Percentiles rank a stretch among this genome's conserved stretches.
phyloP scores from a whole-genome alignment of 64 coral and sea anemone species.

The Acropora yongei region DNA sequence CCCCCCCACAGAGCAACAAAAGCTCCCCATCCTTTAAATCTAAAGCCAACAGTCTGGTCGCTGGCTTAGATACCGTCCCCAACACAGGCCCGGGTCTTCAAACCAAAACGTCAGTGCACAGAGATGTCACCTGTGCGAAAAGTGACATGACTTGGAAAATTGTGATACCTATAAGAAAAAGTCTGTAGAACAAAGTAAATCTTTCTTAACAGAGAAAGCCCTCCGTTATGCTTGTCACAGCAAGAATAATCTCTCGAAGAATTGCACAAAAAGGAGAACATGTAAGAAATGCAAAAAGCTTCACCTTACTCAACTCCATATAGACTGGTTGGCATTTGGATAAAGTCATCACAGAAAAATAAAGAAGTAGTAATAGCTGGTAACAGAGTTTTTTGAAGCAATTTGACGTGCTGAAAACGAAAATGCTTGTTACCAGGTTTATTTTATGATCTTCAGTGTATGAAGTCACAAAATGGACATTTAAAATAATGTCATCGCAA shows the following conservation, averaged over 20 bases:
- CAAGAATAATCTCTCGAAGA: conserved; percentile 44
- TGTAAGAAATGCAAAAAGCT: conserved; percentile 68
- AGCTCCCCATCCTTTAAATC: background rate
- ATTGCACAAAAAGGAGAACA: conserved; percentile 43
- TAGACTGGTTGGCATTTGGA: conserved; percentile 37
- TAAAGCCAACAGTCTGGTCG: background rate
- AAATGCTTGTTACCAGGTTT: no score
- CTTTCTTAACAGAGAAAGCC: conserved; percentile 46
- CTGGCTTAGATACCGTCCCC: background rate
- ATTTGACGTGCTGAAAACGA: no score
- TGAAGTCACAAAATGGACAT: no score
- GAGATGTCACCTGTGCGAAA: conserved; percentile 22
- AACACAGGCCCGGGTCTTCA: conserved; percentile 63
- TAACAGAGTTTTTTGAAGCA: no score
- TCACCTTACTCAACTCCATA: conserved; percentile 70
- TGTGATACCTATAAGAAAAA: conserved; percentile 59
- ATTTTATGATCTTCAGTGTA: no score
- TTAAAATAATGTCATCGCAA: no score
- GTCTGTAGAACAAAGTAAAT: conserved; percentile 65
- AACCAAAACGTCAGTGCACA: conserved; percentile 2
- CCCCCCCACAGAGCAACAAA: conserved; percentile 6
- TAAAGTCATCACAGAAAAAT: background rate
- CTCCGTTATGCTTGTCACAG: conserved; percentile 65
- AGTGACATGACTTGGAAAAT: conserved; percentile 50
- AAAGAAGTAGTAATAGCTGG: background rate